phyloP scores from a whole-genome alignment of 2,797 vertebrate genomes.

The Distichodus sexfasciatus region DNA sequence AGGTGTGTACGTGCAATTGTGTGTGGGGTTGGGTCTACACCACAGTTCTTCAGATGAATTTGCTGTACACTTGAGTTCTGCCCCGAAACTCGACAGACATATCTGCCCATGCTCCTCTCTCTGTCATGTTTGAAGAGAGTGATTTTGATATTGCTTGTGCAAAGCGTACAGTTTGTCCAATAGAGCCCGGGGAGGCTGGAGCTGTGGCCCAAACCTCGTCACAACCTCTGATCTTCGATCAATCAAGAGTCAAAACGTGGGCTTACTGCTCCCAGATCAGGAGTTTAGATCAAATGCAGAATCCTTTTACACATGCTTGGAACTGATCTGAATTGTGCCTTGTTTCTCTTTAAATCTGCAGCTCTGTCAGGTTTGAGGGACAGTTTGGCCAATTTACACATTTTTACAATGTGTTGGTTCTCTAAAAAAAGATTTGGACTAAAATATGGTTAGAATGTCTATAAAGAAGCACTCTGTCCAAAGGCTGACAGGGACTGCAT shows the following conservation, averaged over 20 bases:
- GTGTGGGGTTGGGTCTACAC: background rate
- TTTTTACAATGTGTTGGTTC: background rate
- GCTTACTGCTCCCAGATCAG: background rate
- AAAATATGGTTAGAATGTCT: too few relatives aligned
- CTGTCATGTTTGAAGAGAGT: conserved; percentile 4
- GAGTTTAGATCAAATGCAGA: background rate
- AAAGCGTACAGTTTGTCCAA: conserved; percentile 25
- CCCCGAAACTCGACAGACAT: conserved; percentile 59
- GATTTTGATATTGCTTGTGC: conserved; percentile 18
- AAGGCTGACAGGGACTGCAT: too few relatives aligned
- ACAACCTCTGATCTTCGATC: background rate
- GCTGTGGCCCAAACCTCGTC: conserved; percentile 4
- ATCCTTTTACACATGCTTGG: background rate
- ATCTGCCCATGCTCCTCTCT: background rate
- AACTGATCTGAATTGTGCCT: background rate
- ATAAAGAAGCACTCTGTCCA: too few relatives aligned
- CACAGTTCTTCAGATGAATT: conserved; percentile 54
- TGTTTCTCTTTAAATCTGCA: background rate
- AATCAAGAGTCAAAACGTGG: background rate
- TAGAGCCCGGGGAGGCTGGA: conserved; percentile 44
- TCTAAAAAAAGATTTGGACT: background rate
- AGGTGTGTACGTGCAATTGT: conserved; percentile 27
- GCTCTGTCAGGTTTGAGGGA: background rate
- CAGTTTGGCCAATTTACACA: background rate
- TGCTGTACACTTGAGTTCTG: conserved; percentile 59